Base-by-base conservation (phyloP, 2,888 invertebrate genomes). In the Agrochola circellaris region DNA sequence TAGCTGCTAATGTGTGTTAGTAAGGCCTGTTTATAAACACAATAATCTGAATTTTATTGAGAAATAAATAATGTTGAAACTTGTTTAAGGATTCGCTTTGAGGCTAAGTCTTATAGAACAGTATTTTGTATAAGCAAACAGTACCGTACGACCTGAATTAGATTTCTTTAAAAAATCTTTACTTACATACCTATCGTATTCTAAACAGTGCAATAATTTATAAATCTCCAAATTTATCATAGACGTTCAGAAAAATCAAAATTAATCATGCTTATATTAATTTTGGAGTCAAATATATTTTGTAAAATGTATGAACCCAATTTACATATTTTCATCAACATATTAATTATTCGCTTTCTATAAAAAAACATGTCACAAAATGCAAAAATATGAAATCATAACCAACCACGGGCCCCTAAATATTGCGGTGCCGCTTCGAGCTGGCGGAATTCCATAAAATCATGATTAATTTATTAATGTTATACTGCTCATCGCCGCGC, bases 391-490 rank as follows among this genome's bases (percentile, higher is more conserved):
- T 61, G 9, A 62, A 66, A 68, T 71, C 51, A 64, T 26, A 72
- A 48, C 26, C 13, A 38, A 26, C 26, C 30, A 67, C 84, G 84
- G 89, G 64, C 89, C 89, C 88, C 90, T 92, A 90, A 92, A 92
- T 92, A 92, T 92, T 91, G 90, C 91, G 89, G 89, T 87, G 83
- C 74, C 58, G 79, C 79, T 70, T 85, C 84, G 86, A 90, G 90
- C 91, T 94, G 94, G 95, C 94, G 96, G 96, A 95, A 96, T 96
- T 96, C 94, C 95, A 95, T 95, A 95, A 94, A 95, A 95, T 95
- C 93, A 95, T 96, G 94, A 96, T 96, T 96, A 96, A 96, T 96
- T 96, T 96, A 96, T 96, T 96, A 95, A 96, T 96, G 93, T 95
- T 91, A 96, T 95, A 95, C 96, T 90, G 92, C 91, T 90, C 91